Evolutionary conservation across 2,797 vertebrate species (phyloP).

Genomic region (Podarcis siculus): DNA sequence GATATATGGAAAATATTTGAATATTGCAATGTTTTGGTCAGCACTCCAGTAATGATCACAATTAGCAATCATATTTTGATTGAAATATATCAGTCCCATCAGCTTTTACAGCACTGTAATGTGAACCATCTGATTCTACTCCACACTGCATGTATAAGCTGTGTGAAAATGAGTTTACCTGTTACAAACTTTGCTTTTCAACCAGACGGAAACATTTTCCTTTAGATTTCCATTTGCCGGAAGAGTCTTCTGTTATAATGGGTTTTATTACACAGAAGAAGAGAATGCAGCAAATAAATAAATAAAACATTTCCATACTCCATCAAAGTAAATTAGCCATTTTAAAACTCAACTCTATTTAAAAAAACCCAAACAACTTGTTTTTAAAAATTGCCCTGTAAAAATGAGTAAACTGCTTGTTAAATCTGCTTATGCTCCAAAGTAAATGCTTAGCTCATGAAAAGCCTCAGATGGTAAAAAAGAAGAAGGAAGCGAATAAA

Average conservation of each 20-base stretch:
- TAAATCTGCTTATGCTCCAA: constrained; percentile 3
- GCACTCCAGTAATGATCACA: neutral
- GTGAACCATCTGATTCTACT: neutral
- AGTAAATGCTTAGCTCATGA: neutral
- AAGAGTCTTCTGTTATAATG: neutral
- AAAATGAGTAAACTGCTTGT: constrained; percentile 19
- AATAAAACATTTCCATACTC: neutral
- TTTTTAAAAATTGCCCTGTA: constrained; percentile 6
- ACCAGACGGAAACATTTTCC: neutral
- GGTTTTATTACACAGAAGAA: neutral
- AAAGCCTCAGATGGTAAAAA: neutral
- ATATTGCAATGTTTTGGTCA: neutral
- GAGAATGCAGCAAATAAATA: neutral
- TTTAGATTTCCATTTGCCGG: neutral
- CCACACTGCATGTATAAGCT: neutral
- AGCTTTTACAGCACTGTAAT: neutral
- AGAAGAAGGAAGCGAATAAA: neutral
- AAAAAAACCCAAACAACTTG: neutral
- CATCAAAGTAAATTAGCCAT: neutral
- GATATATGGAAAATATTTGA: neutral
- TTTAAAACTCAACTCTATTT: neutral
- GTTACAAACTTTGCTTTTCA: neutral
- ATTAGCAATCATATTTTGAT: neutral
- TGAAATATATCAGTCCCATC: neutral
- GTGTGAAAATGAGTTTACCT: neutral